Base-by-base conservation (phyloP, 1,140 invertebrate species). In the Drosophila athabasca region DNA sequence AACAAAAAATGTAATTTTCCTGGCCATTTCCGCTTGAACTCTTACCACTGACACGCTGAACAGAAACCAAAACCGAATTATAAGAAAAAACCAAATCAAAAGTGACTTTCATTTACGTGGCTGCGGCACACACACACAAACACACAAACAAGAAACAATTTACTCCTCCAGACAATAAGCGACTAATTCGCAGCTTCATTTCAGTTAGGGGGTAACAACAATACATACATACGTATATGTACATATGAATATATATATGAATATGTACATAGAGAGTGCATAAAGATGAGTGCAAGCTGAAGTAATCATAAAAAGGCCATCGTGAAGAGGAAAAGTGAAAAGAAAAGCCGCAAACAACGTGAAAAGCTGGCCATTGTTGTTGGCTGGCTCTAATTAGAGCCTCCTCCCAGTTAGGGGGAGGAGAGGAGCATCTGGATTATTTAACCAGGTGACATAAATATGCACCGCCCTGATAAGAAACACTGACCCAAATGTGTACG, bases 361-460 rank as follows among this genome's bases (percentile, higher is more conserved):
- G 26, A 29, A 31, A 19, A 26, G 51, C 24, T 62, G 44, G 39
- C 67, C 50, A 84, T 76, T 87, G 79, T 88, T 79, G 58, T 66
- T 69, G 6, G 17, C 17, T 39, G 68, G 62, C 50, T 70, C 24
- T 75, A 88, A 88, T 88, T 88, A 83, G 35, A 39, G 35, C 11
- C 35, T 13, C 35, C 35, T 39, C 11, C 29, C 67, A 75, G 44
- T 9, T 19, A 1, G 17, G 17, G 17, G 17, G 51, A 49, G 64
- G n/a, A 79, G 72, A 68, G 11, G 35, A 39, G 35, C 35, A 39
- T 1, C 35, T 39, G 35, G 35, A 71, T 88, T 88, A 88, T 83
- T 88, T 88, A 88, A 88, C 83, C 76, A 62, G 78, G 76, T 83
- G 83, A 89, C 76, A 88, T 83, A 88, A 88, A 88, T 79, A 65